A percentile compares a stretch with the other conserved stretches of the same genome.
Conservation (phyloP, 2,888 invertebrate species). For the Acanthosoma haemorrhoidale region DNA sequence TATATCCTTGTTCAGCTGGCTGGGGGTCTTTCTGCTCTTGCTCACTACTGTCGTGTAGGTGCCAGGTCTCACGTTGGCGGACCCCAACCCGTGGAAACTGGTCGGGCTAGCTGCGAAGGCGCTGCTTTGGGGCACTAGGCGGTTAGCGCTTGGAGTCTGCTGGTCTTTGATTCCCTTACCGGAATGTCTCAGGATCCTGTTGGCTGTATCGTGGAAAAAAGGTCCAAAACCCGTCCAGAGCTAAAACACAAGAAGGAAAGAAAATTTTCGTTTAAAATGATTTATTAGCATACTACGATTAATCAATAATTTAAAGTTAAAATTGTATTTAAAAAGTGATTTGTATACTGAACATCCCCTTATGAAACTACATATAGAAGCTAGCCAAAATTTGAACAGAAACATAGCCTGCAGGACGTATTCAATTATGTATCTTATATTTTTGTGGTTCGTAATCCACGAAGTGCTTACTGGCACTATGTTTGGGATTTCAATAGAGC, state of each 20-base stretch:
- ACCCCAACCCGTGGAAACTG: neutral
- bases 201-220: slow-evolving; percentile 37
- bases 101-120: neutral
- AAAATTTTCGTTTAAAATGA: too few relatives aligned
- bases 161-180: slow-evolving; percentile 16
- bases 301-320: too few relatives aligned
- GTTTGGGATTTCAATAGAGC: too few relatives aligned
- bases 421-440: too few relatives aligned
- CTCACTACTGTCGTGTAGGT: neutral
- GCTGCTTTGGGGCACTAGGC: neutral
- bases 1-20: neutral
- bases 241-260: slow-evolving; percentile 31
- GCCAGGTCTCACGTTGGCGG: neutral
- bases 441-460: too few relatives aligned
- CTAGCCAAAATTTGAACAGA: too few relatives aligned
- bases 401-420: too few relatives aligned
- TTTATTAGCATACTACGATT: too few relatives aligned
- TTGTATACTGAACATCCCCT: too few relatives aligned
- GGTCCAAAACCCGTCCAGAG: slow-evolving; percentile 39
- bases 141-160: neutral
- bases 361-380: too few relatives aligned
- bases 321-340: too few relatives aligned
- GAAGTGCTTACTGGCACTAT: too few relatives aligned
- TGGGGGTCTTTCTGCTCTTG: neutral
- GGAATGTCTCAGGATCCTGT: slow-evolving; percentile 38